Base-by-base conservation (phyloP, 2,797 vertebrate species). In the Coregonus ussuriensis region DNA sequence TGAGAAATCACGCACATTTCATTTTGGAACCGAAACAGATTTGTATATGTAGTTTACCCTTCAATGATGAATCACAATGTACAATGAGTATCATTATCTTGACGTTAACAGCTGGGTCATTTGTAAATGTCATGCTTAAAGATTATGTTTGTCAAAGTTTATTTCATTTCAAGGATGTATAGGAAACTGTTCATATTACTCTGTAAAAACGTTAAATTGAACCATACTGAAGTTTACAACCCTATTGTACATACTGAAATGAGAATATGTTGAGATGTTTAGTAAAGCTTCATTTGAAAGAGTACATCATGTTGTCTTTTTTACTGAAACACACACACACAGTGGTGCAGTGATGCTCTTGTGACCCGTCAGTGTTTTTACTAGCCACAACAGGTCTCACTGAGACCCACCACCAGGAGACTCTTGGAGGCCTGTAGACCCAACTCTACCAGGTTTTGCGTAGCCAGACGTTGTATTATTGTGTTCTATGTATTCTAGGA, bases 21-120 rank as follows among this genome's bases (percentile, higher is more conserved):
- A 68, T 51, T 54, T 78, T 56, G 21, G 86, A 84, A 81, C 14
- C 76, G 0, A 21, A 9, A 47, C 35, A 37, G 16, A 11, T 70
- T 4, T 59, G n/a, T n/a, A 21, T 76, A 25, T 54, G 33, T 70
- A 52, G 33, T 70, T 59, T 35, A 59, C 52, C 31, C 25, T 31
- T 56, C 7, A 79, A n/a, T 25, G 52, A 29, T 47, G 11, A 16
- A 21, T 21, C 7, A 3, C 68, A 47, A 47, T 47, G 4, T 16
- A 47, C 35, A 18, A 68, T 11, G 5, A 37, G 15, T 16, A 68
- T 68, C 33, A 16, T 31, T 67, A 67, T 21, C 16, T 21, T 47
- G 68, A 71, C 18, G 4, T 33, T n/a, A 71, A 18, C 41, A 13
- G 41, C 41, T 9, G 9, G 41, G 9, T 59, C 16, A 67, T 29